These are phyloP conservation scores for Temnothorax rugatulus DNA, from an alignment of 2,888 invertebrate species.

Conservation along the genomic window DNA sequence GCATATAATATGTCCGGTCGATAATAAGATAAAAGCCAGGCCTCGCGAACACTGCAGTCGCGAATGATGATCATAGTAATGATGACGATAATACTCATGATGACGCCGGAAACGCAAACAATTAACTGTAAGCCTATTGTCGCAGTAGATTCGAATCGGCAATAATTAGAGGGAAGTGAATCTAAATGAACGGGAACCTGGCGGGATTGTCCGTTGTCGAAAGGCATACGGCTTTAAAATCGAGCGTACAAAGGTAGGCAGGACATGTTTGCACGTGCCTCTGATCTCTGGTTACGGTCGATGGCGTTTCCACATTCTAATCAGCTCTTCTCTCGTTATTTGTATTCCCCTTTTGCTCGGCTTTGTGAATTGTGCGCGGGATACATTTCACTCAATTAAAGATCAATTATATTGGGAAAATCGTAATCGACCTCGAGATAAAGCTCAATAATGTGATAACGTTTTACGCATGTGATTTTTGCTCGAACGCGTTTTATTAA, in stretches of 20 bases:
- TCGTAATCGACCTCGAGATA: not conserved
- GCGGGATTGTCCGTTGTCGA: slow-evolving; percentile 40
- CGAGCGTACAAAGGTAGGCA: slow-evolving; percentile 67
- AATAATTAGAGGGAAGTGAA: slow-evolving; percentile 72
- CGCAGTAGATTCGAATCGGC: slow-evolving; percentile 64
- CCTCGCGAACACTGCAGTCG: not conserved
- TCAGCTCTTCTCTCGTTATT: slow-evolving; percentile 66
- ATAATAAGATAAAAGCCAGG: slow-evolving; percentile 35
- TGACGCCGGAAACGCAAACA: slow-evolving; percentile 61
- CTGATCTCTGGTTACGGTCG: slow-evolving; percentile 51
- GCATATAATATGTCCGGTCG: slow-evolving; percentile 37
- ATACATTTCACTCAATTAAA: slow-evolving; percentile 39
- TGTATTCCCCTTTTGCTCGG: slow-evolving; percentile 61
- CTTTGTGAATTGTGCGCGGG: slow-evolving; percentile 37
- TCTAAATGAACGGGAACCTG: slow-evolving; percentile 54
- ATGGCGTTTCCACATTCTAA: slow-evolving; percentile 67
- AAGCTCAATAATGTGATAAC: slow-evolving; percentile 4
- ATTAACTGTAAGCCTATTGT: slow-evolving; percentile 72
- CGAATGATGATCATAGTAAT: slow-evolving; percentile 18
- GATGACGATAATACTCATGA: slow-evolving; percentile 55
- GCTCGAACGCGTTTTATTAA: slow-evolving; percentile 22
- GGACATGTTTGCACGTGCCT: slow-evolving; percentile 49
- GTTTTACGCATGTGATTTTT: slow-evolving; percentile 16
- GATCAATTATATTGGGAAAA: slow-evolving; percentile 16
- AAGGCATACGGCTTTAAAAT: slow-evolving; percentile 68